Evolutionary conservation across 1,140 invertebrate genomes (phyloP), one percentile per base, ranked within the genome.

Genomic region (Diuraphis noxia): DNA sequence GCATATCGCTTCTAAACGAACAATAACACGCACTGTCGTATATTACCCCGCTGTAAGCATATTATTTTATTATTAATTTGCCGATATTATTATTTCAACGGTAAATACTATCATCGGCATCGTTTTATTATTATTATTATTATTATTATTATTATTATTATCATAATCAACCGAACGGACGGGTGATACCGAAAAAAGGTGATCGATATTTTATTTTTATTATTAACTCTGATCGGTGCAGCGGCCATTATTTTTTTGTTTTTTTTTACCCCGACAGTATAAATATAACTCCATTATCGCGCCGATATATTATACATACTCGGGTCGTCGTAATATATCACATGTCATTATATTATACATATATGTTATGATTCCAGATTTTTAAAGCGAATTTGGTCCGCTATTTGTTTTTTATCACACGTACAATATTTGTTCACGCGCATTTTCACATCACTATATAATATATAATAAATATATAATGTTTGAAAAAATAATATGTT

Each of bases 161-260:
- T 82, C 41, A 82, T 41, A 30, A 82, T 81, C 30, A 63, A 41
- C 25, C 81, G 81, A 23, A 13, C 2, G 38, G 34, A 2, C 77
- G 43, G 46, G 21, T 5, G 21, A 41, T 25, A 40, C 38, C 38
- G 25, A 82, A 41, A n/a, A 41, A 82, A 23, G 38, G 81, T 82
- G 40, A 41, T 82, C 81, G 38, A 82, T 82, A 41, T 82, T 13
- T 56, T 30, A 46, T 56, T n/a, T n/a, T n/a, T 63, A 63, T 63
- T 38, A 82, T 41, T 19, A 40, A 41, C 38, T 41, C 40, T 13
- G 40, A 25, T 41, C 81, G 30, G n/a, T 19, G n/a, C 56, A 41
- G 40, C 40, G 25, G 81, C 81, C 81, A 43, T 82, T 82, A 25
- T 82, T 82, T 82, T 81, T 81, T 81, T 38, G 40, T 77, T 77